Evolutionary conservation across 2,113 vertebrate species (phyloP).

Genomic region (Buteo buteo): DNA sequence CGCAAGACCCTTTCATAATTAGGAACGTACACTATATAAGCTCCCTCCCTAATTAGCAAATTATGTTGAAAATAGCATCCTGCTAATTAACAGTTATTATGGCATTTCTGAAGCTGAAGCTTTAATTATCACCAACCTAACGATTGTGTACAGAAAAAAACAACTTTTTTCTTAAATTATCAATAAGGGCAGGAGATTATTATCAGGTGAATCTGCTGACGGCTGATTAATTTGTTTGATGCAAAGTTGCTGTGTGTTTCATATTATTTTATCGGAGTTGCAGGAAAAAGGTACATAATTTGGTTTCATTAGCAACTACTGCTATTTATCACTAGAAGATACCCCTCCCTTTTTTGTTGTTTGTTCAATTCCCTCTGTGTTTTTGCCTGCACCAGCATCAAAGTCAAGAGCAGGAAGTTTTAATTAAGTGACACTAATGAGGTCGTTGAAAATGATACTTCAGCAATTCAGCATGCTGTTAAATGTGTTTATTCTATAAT

Average conservation of each 20-base stretch:
- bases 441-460: conserved; percentile 90
- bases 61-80: conserved; percentile 99
- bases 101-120: conserved; percentile 97
- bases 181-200: conserved; percentile 86
- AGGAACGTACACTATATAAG: conserved; percentile 87
- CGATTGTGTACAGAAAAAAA: conserved; percentile 78
- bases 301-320: conserved; percentile 89
- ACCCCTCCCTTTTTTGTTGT: conserved; percentile 72
- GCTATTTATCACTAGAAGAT: conserved; percentile 83
- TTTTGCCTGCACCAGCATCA: conserved; percentile 86
- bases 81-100: conserved; percentile 99
- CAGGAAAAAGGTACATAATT: conserved; percentile 87
- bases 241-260: conserved; percentile 86
- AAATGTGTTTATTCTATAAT: conserved; percentile 94
- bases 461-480: conserved; percentile 86
- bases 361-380: conserved; percentile 85
- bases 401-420: conserved; percentile 93
- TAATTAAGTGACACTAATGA: conserved; percentile 97
- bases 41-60: conserved; percentile 97
- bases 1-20: conserved; percentile 89
- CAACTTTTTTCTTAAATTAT: conserved; percentile 77
- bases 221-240: conserved; percentile 87
- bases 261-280: conserved; percentile 87
- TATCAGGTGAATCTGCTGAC: conserved; percentile 81
- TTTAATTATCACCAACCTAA: conserved; percentile 97